Evolutionary conservation across 2,113 vertebrate genomes (phyloP), one percentile per base, ranked within the genome.

Genomic region (Percina caprodes): DNA sequence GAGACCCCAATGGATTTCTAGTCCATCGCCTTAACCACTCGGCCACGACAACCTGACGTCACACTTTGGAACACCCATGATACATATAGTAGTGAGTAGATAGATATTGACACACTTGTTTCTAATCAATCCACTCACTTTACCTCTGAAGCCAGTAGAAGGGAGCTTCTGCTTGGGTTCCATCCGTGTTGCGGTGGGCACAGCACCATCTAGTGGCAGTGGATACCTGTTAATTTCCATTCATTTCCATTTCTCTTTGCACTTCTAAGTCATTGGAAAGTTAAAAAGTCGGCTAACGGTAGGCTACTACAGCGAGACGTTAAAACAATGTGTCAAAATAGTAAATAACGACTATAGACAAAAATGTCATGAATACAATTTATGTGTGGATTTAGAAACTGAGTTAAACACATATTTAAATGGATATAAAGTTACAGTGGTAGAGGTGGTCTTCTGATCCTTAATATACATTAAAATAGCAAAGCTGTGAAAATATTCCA

Each of bases 1-100:
- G 96, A 97, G 95, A 98, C n/a, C 96, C 96, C 96, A 96, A 96
- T 96, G 94, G 96, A 96, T 96, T 96, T 96, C 95, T 96, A 97
- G 96, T 97, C 96, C 96, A 98, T 97, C 96, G 96, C 97, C 90
- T 93, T 93, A 93, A 93, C 92, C 91, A 93, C 91, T 93, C 90
- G 91, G 91, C 91, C 92, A 93, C 88, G 86, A 92, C 92, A 93
- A 93, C 83, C 96, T 11, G 4, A 30, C 30, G 30, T 30, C 30
- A n/a, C n/a, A n/a, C n/a, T n/a, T n/a, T n/a, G n/a, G n/a, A n/a
- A n/a, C n/a, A n/a, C n/a, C n/a, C n/a, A n/a, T n/a, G n/a, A n/a
- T n/a, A n/a, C n/a, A n/a, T n/a, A n/a, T n/a, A n/a, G n/a, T n/a
- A n/a, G n/a, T n/a, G n/a, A n/a, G n/a, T n/a, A n/a, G n/a, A n/a